These are phyloP conservation scores for Ptycholaimellus sp. DNA, from an alignment of 2,888 invertebrate species.

Conservation along the genomic window DNA sequence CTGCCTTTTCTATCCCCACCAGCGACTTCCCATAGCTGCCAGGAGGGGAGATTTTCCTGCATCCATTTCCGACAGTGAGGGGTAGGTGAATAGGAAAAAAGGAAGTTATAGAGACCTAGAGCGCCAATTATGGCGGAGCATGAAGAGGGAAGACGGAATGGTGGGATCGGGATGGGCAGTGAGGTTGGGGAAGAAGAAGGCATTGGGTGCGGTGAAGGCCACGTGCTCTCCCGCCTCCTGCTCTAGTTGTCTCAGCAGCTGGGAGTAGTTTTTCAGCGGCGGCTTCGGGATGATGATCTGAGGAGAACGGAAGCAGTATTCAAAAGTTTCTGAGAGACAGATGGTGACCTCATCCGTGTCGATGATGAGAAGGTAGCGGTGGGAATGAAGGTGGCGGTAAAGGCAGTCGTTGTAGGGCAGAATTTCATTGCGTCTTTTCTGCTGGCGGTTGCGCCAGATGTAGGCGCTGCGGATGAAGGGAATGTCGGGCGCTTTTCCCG, in stretches of 20 bases:
- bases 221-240: slow-evolving; percentile 4
- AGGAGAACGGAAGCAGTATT: neutral
- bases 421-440: slow-evolving; percentile 75
- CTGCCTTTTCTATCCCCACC: slow-evolving; percentile 39
- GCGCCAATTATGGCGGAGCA: slow-evolving; percentile 27
- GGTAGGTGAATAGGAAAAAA: no score
- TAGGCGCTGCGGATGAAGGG: slow-evolving; percentile 38
- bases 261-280: neutral
- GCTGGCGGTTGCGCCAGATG: slow-evolving; percentile 63
- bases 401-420: slow-evolving; percentile 88
- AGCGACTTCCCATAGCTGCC: no score
- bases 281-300: no score
- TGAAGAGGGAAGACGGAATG: slow-evolving; percentile 37
- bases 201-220: slow-evolving; percentile 44
- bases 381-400: slow-evolving; percentile 67
- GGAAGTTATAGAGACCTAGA: no score
- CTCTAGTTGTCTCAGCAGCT: slow-evolving; percentile 3
- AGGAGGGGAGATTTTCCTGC: no score
- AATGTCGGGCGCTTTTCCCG: slow-evolving; percentile 67
- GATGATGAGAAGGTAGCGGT: slow-evolving; percentile 48
- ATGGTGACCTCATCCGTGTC: slow-evolving; percentile 61
- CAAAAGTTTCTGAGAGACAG: slow-evolving; percentile 1
- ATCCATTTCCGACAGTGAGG: no score
- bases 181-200: slow-evolving; percentile 69
- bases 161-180: slow-evolving; percentile 23